Percentiles rank a stretch among this genome's conserved stretches.
These are phyloP conservation scores for Pseudanteris insignis DNA, from an alignment of 2,888 invertebrate genomes.

Conservation along the genomic window DNA sequence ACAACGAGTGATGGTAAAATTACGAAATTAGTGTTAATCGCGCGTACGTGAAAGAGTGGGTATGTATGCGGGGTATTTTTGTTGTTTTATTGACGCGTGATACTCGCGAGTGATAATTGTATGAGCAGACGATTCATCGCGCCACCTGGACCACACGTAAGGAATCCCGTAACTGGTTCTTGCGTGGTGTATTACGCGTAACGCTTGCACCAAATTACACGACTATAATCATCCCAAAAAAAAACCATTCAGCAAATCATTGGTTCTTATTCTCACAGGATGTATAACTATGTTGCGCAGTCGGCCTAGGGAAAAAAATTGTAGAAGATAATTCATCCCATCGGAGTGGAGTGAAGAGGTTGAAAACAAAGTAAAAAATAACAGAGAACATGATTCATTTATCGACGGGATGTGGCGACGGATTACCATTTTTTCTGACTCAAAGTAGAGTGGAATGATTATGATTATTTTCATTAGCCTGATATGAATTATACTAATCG, in stretches of 20 bases:
- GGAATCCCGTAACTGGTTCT: constrained; percentile 20
- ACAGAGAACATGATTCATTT: constrained; percentile 9
- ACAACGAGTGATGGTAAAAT: constrained; percentile 7
- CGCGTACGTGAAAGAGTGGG: constrained; percentile 12
- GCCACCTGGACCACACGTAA: constrained; percentile 11
- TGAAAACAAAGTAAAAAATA: neutral
- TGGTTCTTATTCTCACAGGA: constrained; percentile 3
- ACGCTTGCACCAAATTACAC: constrained; percentile 24
- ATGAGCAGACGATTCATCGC: neutral
- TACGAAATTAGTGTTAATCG: constrained; percentile 30
- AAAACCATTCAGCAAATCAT: constrained; percentile 21
- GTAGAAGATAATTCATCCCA: too few species aligned
- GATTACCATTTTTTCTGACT: too few species aligned
- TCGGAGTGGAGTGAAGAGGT: too few species aligned
- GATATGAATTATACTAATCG: too few species aligned
- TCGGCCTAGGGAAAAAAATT: neutral
- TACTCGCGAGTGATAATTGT: constrained; percentile 5
- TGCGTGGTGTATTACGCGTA: constrained; percentile 13
- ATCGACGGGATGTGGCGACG: constrained; percentile 9
- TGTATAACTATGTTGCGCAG: constrained; percentile 6
- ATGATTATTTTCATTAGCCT: constrained; percentile 9
- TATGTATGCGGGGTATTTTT: constrained; percentile 2
- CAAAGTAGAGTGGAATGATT: neutral
- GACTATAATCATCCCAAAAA: constrained; percentile 16
- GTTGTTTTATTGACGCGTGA: constrained; percentile 21